phyloP scores from a whole-genome alignment of 2,797 vertebrate species.

The Poeciliopsis infans region DNA sequence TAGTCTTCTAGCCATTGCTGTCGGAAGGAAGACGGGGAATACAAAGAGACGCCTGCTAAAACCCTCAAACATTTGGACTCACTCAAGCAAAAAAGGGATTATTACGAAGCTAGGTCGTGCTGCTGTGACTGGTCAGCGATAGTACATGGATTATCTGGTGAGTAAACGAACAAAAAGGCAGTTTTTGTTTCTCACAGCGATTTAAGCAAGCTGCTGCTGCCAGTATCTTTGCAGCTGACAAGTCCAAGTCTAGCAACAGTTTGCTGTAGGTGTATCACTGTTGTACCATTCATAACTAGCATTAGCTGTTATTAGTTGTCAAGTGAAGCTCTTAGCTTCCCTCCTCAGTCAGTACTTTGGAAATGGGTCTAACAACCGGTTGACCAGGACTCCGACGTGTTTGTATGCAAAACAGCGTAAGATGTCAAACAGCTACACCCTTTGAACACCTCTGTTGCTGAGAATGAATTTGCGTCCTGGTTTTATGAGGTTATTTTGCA shows the following conservation, averaged over 20 bases:
- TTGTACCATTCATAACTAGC: neutral
- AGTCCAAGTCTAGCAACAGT: slow-evolving; percentile 24
- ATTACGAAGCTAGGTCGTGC: slow-evolving; percentile 45
- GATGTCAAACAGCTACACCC: slow-evolving; percentile 1
- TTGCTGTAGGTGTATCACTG: neutral
- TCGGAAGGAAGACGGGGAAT: slow-evolving; percentile 80
- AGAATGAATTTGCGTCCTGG: neutral
- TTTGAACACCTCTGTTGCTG: neutral
- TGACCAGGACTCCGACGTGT: slow-evolving; percentile 40
- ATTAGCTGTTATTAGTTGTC: slow-evolving; percentile 15
- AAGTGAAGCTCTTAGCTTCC: slow-evolving; percentile 15
- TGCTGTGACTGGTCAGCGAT: slow-evolving; percentile 59
- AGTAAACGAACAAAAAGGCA: slow-evolving; percentile 43
- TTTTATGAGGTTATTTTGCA: neutral
- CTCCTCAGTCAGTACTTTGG: neutral
- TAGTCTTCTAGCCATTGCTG: slow-evolving; percentile 47
- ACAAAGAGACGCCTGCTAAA: slow-evolving; percentile 70
- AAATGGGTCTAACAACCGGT: slow-evolving; percentile 50
- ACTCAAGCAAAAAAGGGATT: slow-evolving; percentile 53
- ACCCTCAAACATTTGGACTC: slow-evolving; percentile 37
- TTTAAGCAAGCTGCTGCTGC: neutral
- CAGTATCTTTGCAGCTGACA: neutral
- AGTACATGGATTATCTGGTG: slow-evolving; percentile 87
- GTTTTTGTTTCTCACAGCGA: neutral
- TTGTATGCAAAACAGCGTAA: slow-evolving; percentile 40